A percentile compares a stretch with the other conserved stretches of the same genome.
Conservation (phyloP, 2,797 vertebrate genomes). For the Melanotaenia parkinsoni region DNA sequence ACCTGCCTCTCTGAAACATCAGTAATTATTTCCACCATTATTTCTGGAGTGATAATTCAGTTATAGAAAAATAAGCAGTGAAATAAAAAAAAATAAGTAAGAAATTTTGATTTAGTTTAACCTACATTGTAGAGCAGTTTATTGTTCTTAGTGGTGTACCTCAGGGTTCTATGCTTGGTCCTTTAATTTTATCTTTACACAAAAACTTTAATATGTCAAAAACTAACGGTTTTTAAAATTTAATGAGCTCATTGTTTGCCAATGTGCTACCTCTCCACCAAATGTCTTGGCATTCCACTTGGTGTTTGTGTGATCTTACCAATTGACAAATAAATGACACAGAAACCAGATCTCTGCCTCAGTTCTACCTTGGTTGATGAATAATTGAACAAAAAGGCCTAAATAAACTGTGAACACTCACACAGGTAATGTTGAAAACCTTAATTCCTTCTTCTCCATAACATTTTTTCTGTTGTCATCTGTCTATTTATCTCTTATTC, state of each 20-base stretch:
- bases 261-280: background rate
- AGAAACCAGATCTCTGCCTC: background rate
- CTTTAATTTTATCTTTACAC: background rate
- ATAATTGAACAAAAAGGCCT: too few relatives aligned
- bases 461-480: too few relatives aligned
- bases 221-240: background rate
- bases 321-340: background rate
- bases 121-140: background rate
- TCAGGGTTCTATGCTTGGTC: slow-evolving; percentile 18
- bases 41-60: slow-evolving; percentile 1
- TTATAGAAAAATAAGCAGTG: slow-evolving; percentile 1
- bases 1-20: slow-evolving; percentile 13
- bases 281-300: background rate
- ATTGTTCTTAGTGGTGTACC: background rate
- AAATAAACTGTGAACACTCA: background rate
- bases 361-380: background rate
- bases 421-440: background rate
- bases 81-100: too few relatives aligned
- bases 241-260: background rate
- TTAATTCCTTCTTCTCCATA: too few relatives aligned
- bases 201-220: background rate
- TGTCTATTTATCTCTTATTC: too few relatives aligned
- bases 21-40: slow-evolving; percentile 8
- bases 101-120: background rate
- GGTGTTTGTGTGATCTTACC: background rate